These are phyloP conservation scores for Onchidella celtica DNA, from an alignment of 2,888 invertebrate species.

Conservation along the genomic window DNA sequence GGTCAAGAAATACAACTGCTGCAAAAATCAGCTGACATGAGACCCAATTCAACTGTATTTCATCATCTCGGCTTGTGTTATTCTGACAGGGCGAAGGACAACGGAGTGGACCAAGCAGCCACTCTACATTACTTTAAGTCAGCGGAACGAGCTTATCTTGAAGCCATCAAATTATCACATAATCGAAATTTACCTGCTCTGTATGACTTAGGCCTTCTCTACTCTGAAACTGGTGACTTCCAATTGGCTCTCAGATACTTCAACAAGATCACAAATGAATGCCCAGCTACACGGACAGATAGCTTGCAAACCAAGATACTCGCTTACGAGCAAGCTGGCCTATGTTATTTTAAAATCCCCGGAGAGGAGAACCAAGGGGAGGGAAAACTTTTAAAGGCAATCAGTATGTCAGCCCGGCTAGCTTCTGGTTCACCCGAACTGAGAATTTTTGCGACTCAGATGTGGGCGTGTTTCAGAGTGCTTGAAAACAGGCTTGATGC, in stretches of 20 bases:
- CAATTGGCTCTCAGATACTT: neutral
- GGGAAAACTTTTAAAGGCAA: neutral
- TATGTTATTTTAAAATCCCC: neutral
- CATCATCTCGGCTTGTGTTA: conserved; percentile 13
- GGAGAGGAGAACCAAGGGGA: neutral
- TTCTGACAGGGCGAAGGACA: neutral
- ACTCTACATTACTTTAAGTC: neutral
- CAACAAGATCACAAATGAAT: neutral
- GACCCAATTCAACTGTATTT: neutral
- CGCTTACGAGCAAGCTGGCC: conserved; percentile 17
- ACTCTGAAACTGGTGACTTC: neutral
- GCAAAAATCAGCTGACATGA: neutral
- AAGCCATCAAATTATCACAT: conserved; percentile 3
- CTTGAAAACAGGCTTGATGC: neutral
- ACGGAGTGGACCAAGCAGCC: neutral
- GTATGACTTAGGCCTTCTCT: neutral
- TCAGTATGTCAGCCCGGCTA: neutral
- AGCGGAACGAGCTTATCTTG: neutral
- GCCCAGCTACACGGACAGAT: neutral
- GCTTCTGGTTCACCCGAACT: neutral
- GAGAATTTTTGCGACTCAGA: neutral
- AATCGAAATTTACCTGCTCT: neutral
- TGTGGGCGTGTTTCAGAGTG: neutral
- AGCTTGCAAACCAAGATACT: neutral
- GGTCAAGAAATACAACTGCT: neutral